Conservation (phyloP, 2,797 vertebrate genomes). For the Odontamblyopus lacepedii region DNA sequence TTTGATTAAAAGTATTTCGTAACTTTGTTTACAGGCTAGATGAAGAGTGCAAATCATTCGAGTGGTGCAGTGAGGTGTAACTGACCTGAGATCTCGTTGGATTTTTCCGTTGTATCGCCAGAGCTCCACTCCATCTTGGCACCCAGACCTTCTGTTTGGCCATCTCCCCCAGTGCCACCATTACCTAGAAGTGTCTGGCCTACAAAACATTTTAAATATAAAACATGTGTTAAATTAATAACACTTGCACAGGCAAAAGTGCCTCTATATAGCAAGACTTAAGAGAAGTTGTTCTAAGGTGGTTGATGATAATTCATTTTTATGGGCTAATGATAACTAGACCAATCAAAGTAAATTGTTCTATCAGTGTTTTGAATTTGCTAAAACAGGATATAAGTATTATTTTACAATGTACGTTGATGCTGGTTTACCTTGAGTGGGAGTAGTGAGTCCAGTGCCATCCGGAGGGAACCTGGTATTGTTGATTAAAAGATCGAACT, state of each 20-base stretch:
- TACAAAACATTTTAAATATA: slow-evolving; percentile 27
- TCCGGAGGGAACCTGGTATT: slow-evolving; percentile 93
- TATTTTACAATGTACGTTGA: background rate
- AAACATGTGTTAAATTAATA: background rate
- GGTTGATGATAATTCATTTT: too few relatives aligned
- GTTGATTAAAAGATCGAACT: slow-evolving; percentile 98
- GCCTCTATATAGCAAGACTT: too few relatives aligned
- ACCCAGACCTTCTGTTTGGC: slow-evolving; percentile 76
- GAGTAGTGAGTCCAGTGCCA: slow-evolving; percentile 84
- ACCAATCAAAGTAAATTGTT: too few relatives aligned
- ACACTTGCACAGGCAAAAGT: too few relatives aligned
- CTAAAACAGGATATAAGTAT: background rate
- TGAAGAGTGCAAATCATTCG: too few relatives aligned
- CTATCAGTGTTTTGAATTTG: background rate
- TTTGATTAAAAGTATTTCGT: too few relatives aligned
- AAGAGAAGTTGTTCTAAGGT: too few relatives aligned
- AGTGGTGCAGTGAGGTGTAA: background rate
- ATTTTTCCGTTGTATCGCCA: slow-evolving; percentile 84
- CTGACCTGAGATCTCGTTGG: slow-evolving; percentile 84
- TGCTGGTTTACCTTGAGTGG: slow-evolving; percentile 81
- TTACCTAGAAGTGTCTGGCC: slow-evolving; percentile 77
- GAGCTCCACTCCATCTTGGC: slow-evolving; percentile 86
- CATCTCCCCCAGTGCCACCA: slow-evolving; percentile 82
- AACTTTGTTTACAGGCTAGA: too few relatives aligned
- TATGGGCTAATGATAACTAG: too few relatives aligned